phyloP scores from a whole-genome alignment of 2,888 invertebrate genomes.

The Syritta pipiens region DNA sequence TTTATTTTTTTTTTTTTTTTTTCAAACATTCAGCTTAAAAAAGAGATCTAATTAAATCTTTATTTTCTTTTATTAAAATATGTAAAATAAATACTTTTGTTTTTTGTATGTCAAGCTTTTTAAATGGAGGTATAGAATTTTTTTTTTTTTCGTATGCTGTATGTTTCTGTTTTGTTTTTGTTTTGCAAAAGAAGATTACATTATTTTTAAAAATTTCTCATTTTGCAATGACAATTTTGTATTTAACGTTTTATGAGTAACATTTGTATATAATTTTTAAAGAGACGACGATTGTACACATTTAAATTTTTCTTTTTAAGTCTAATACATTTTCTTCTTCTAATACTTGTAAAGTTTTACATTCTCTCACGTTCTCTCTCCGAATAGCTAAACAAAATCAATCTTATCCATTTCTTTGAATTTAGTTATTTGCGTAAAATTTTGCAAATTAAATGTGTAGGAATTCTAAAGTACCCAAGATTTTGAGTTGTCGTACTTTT shows the following conservation, averaged over 20 bases:
- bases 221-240: conserved; percentile 1
- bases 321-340: conserved; percentile 2
- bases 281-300: conserved; percentile 30
- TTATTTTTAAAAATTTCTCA: conserved; percentile 30
- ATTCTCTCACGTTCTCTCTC: too few relatives aligned
- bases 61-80: conserved; percentile 22
- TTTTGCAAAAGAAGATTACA: conserved; percentile 31
- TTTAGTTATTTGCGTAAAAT: too few relatives aligned
- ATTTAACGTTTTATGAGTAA: background rate
- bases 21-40: conserved; percentile 32
- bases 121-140: conserved; percentile 57
- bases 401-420: too few relatives aligned
- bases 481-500: too few relatives aligned
- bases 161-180: too few relatives aligned
- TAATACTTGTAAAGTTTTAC: background rate
- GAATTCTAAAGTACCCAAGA: too few relatives aligned
- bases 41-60: conserved; percentile 13
- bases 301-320: background rate
- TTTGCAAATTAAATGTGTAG: too few relatives aligned
- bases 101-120: conserved; percentile 22
- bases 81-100: conserved; percentile 41
- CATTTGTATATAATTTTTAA: conserved; percentile 3
- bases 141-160: conserved; percentile 12
- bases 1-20: too few relatives aligned
- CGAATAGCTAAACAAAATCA: too few relatives aligned